Base-by-base conservation (phyloP, 2,797 vertebrate genomes). In the Amphiprion clarkii region DNA sequence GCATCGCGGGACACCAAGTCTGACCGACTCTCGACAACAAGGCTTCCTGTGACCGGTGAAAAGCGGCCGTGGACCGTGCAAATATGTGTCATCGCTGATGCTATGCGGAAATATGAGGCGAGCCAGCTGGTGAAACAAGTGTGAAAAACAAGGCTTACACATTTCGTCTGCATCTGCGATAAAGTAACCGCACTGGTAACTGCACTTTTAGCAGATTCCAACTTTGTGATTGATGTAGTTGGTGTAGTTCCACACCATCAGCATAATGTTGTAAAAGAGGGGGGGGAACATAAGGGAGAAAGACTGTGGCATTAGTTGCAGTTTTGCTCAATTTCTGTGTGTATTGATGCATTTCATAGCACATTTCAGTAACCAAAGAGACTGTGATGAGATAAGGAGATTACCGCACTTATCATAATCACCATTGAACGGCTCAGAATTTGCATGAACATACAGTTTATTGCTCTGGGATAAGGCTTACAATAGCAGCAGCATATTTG, bases 81-180 rank as follows among this genome's bases (percentile, higher is more conserved):
- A 97, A 97, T 97, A 97, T 97, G 97, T 96, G 96, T 96, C 95
- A 94, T 95, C 95, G 94, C 92, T 81, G 90, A 94, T 95, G 95
- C 96, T 92, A 95, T 25, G 23, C 65, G 83, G 72, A 83, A 79
- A 78, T 72, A 31, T 64, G 36, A 77, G 40, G 75, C 40, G 36
- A 67, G 82, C 78, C 85, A 82, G 73, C 82, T 88, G 86, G 76
- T 86, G 61, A 89, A 87, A 88, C 74, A 79, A 88, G 87, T 78
- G 82, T 79, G 84, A 88, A 89, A 89, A 89, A 89, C 86, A 73
- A 74, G 62, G 68, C 66, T 66, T 79, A 72, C 76, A 79, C 79
- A 64, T 76, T 88, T 83, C 82, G 53, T 81, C 77, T 81, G 86
- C 81, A 87, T 88, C 84, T 88, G 87, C 68, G 76, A 83, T 84